Evolutionary conservation across 2,888 invertebrate genomes (phyloP).

Genomic region (Priocnemis perturbator): DNA sequence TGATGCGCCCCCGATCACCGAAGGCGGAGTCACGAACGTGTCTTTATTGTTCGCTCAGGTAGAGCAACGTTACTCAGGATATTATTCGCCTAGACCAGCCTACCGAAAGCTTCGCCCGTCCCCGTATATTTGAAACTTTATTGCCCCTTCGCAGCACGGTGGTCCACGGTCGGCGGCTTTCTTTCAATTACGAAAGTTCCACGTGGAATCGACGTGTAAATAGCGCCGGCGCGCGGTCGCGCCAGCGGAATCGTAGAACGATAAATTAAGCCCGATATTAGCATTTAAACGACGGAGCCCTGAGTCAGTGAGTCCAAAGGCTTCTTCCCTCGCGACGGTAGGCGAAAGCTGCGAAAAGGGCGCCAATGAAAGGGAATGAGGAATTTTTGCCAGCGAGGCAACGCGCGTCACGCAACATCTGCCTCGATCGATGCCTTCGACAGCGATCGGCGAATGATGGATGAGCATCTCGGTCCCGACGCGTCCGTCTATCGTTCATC

Average conservation of each 20-base stretch:
- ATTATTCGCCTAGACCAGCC: conserved; percentile 51
- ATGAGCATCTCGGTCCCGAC: conserved; percentile 33
- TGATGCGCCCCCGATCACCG: too few species aligned
- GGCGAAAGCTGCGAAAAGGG: conserved; percentile 20
- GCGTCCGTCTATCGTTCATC: conserved; percentile 10
- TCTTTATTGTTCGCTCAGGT: conserved; percentile 50
- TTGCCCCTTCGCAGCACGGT: conserved; percentile 55
- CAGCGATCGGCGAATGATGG: conserved; percentile 26
- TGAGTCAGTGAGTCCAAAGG: conserved; percentile 11
- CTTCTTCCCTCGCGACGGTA: conserved; percentile 14
- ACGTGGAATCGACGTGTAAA: conserved; percentile 56
- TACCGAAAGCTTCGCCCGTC: conserved; percentile 37
- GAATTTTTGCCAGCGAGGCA: neutral
- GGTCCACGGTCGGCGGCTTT: conserved; percentile 64
- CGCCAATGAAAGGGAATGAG: neutral
- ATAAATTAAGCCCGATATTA: conserved; percentile 64
- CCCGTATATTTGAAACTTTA: conserved; percentile 66
- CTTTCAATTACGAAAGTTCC: conserved; percentile 67
- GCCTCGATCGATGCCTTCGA: conserved; percentile 18
- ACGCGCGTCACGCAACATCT: conserved; percentile 25
- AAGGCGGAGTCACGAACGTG: conserved; percentile 35
- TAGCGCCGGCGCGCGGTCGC: conserved; percentile 38
- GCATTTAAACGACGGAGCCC: conserved; percentile 64
- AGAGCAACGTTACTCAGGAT: conserved; percentile 23
- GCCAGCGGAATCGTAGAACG: conserved; percentile 56